Conservation (phyloP, 1,140 invertebrate species). For the Pseudomyrmex cubaensis region DNA sequence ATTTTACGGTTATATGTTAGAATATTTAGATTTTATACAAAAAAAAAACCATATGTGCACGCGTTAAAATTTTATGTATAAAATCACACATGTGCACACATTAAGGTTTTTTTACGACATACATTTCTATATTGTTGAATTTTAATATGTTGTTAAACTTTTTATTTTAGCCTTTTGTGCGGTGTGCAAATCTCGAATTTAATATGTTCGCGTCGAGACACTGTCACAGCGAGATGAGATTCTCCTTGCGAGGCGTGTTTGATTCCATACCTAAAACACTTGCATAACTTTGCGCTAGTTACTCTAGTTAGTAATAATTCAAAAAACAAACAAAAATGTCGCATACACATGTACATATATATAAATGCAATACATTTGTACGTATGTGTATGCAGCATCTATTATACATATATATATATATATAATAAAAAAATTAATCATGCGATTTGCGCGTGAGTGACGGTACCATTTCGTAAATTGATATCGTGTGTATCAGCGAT, state of each 20-base stretch:
- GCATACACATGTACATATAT: conserved; percentile 14
- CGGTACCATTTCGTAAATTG: conserved; percentile 59
- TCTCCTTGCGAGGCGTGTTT: neutral
- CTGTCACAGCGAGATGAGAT: neutral
- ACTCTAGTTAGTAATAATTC: conserved; percentile 33
- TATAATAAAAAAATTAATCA: neutral
- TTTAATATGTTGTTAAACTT: conserved; percentile 14
- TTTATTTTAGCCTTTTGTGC: conserved; percentile 28
- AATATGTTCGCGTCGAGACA: conserved; percentile 14
- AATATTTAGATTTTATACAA: neutral
- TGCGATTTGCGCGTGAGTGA: conserved; percentile 40
- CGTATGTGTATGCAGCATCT: neutral
- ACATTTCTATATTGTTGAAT: conserved; percentile 41
- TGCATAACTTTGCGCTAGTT: conserved; percentile 50
- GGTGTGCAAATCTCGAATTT: conserved; percentile 13
- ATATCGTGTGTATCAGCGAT: conserved; percentile 44
- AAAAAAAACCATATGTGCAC: too few species aligned
- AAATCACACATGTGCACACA: too few species aligned
- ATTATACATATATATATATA: neutral
- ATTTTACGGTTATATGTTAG: conserved; percentile 12
- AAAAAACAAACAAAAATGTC: conserved; percentile 15
- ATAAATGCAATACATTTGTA: neutral
- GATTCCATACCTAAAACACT: conserved; percentile 15
- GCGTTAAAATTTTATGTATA: too few species aligned
- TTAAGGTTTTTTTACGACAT: too few species aligned